Evolutionary conservation across 2,113 vertebrate species (phyloP), one percentile per base, ranked within the genome.

Genomic region (Podiceps cristatus): DNA sequence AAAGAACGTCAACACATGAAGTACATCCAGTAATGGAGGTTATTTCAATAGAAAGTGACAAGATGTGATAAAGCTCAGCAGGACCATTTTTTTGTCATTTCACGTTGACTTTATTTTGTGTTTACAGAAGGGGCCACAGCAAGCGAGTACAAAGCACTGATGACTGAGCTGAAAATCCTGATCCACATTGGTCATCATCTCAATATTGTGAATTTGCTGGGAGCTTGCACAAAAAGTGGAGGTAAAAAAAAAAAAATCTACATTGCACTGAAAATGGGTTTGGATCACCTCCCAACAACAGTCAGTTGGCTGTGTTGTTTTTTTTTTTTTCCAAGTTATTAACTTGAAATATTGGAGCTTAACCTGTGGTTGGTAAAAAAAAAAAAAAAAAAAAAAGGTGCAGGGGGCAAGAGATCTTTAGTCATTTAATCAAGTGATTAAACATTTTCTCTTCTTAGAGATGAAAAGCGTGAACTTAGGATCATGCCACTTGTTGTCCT

Each of bases 111-210:
- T 89, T 83, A 85, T 37, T 86, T 97, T 88, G 53, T 91, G 68
- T 97, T 98, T 98, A 98, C 96, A 99, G 99, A 99, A 98, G 99
- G 99, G 40, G 99, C 99, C 89, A 99, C 99, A 37, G 98, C 98
- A 97, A 99, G 98, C 1, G 99, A 99, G 64, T 99, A 99, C 97
- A 99, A 99, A 96, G 99, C 99, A n/a, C 97, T 99, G 80, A 99
- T 99, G 99, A 99, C 99, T 11, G 99, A 99, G 83, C 98, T 99
- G 91, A 99, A 99, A 97, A 99, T 99, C 95, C 97, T 99, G 93
- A 99, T 98, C 95, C 99, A 99, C 89, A 99, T 99, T 19, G 99
- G 99, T 68, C 99, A 99, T 91, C 99, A 99, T 75, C 98, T 99
- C 75, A 99, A 99, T 33, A 99, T 99, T 16, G 99, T 99, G 86